Evolutionary conservation across 1,140 invertebrate species (phyloP).

Genomic region (Campodea augens): DNA sequence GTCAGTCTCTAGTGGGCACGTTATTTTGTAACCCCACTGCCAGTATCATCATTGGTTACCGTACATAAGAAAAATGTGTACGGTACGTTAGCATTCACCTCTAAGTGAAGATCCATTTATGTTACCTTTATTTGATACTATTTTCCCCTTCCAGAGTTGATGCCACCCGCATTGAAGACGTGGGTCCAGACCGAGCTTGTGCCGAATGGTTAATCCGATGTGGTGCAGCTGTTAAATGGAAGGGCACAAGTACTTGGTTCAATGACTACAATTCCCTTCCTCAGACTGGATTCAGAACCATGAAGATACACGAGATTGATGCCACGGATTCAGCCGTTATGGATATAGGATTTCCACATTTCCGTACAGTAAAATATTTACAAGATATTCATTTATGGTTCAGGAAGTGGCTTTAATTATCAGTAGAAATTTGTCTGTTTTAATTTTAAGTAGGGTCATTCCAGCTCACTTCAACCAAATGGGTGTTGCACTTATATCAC

Average conservation of each 20-base stretch:
- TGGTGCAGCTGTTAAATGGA: conserved; percentile 54
- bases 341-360: conserved; percentile 53
- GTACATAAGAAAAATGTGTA: too few species aligned
- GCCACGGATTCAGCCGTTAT: conserved; percentile 54
- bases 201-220: conserved; percentile 75
- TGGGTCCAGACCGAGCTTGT: conserved; percentile 69
- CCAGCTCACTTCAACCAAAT: too few species aligned
- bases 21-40: too few species aligned
- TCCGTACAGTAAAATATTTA: conserved; percentile 37
- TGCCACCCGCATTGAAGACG: conserved; percentile 38
- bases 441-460: neutral
- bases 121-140: too few species aligned
- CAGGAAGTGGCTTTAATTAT: too few species aligned
- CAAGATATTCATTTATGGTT: neutral
- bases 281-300: conserved; percentile 20
- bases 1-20: too few species aligned
- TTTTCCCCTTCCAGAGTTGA: conserved; percentile 51
- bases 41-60: too few species aligned
- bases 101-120: too few species aligned
- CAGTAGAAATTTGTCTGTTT: neutral
- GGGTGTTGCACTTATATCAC: too few species aligned
- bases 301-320: conserved; percentile 48
- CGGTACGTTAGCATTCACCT: too few species aligned
- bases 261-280: conserved; percentile 52
- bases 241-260: conserved; percentile 28